Evolutionary conservation across 2,888 invertebrate genomes (phyloP), one percentile per base, ranked within the genome.

Genomic region (Mesodorylaimus sp.): DNA sequence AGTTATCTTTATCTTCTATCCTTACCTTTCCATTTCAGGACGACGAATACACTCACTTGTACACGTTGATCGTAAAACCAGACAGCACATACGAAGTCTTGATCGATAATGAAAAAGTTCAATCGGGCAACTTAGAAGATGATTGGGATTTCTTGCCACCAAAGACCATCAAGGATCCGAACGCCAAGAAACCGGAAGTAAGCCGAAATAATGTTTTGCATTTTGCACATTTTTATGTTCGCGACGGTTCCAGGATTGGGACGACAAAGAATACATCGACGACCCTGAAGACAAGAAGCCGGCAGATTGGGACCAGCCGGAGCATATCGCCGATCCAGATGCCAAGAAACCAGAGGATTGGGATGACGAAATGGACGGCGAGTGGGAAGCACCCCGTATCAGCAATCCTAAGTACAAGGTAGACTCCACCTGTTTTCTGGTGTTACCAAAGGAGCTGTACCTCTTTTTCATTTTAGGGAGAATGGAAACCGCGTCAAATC

Each of bases 331-430:
- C 25, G 93, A 95, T 72, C 89, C 93, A 1, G 89, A 91, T 66
- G 93, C 93, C 53, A 78, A 79, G 64, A 93, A 93, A 71, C 95
- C 95, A 2, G 93, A 93, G 58, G 93, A 99, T 70, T 97, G 97
- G 97, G 95, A 99, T 65, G 95, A 97, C 72, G 95, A 99, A 73
- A 89, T 91, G 87, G 89, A 91, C 70, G 89, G 95, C 26, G 95
- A 97, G 75, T 97, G 95, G 95, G 95, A 97, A 71, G 87, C 97
- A 50, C 91, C 95, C 55, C 85, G 86, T 83, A 88, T 97, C 61
- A 93, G 95, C 71, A 99, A 97, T 74, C 95, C 95, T 23, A 91
- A 91, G 52, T 97, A 81, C 78, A 97, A 99, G 74, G 44, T 43
- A 43, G 27, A 19, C 32, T 10, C 7, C 7, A 7, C 7, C 7